These are phyloP conservation scores for Chlorodrepanis virens DNA, from an alignment of 2,113 vertebrate species.

Conservation along the genomic window DNA sequence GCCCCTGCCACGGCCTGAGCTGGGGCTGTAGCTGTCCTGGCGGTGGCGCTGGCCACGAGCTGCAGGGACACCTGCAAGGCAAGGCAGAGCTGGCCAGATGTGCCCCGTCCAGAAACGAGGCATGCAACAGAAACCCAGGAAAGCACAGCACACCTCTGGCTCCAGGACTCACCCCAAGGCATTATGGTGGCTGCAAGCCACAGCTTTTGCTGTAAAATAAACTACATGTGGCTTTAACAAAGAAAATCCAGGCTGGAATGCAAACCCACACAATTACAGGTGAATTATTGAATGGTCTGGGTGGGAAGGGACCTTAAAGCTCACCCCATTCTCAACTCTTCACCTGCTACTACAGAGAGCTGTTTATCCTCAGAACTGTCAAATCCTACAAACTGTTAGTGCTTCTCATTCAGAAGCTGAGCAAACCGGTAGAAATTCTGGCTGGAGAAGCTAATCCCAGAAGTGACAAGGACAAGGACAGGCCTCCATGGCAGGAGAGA, in stretches of 20 bases:
- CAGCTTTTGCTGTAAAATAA: not conserved
- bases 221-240: not conserved
- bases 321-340: not conserved
- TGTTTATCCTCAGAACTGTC: not conserved
- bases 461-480: not conserved
- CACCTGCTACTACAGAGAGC: not conserved
- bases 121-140: not conserved
- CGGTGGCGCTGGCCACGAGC: constrained; percentile 61
- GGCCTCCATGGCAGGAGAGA: not conserved
- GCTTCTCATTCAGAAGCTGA: not conserved
- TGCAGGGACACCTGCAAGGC: constrained; percentile 82
- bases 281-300: not conserved
- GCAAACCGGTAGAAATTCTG: not conserved
- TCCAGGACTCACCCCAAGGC: not conserved
- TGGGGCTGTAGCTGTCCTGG: not conserved
- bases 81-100: not conserved
- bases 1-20: not conserved
- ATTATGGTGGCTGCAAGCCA: not conserved
- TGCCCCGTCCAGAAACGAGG: not conserved
- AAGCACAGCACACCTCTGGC: fast-evolving
- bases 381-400: not conserved
- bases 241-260: not conserved
- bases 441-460: not conserved
- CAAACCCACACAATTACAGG: not conserved
- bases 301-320: not conserved